A percentile compares a stretch with the other conserved stretches of the same genome.
phyloP scores from a whole-genome alignment of 2,888 invertebrate species.

The Spodoptera littoralis region DNA sequence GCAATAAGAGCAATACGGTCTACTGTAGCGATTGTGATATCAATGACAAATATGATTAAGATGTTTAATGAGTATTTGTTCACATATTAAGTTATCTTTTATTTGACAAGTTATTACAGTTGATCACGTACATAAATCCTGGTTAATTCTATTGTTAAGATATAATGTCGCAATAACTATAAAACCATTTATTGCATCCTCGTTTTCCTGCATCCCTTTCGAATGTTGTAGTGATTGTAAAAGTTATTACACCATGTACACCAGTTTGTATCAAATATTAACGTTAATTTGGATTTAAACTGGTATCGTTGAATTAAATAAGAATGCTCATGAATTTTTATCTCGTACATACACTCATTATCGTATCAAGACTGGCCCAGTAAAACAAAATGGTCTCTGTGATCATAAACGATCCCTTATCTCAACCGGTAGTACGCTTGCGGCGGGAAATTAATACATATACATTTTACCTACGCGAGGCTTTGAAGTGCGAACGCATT shows the following conservation, averaged over 20 bases:
- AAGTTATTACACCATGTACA: slow-evolving; percentile 1
- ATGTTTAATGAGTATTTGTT: slow-evolving; percentile 27
- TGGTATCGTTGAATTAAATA: slow-evolving; percentile 12
- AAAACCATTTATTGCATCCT: slow-evolving; percentile 5
- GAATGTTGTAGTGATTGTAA: slow-evolving; percentile 1
- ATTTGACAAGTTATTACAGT: slow-evolving; percentile 27
- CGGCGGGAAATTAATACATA: slow-evolving; percentile 10
- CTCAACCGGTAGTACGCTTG: slow-evolving; percentile 19
- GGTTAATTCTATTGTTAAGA: slow-evolving; percentile 1
- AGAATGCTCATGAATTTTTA: slow-evolving; percentile 16
- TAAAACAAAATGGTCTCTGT: slow-evolving; percentile 22
- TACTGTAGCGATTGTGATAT: slow-evolving; percentile 38
- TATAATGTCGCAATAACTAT: not conserved
- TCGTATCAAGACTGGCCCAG: slow-evolving; percentile 8
- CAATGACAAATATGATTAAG: slow-evolving; percentile 43
- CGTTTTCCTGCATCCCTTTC: not conserved
- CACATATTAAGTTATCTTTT: slow-evolving; percentile 31
- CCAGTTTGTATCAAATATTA: not conserved
- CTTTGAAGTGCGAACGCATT: slow-evolving; percentile 48
- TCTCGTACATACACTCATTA: slow-evolving; percentile 5
- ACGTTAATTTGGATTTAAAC: slow-evolving; percentile 4
- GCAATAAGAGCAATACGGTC: slow-evolving; percentile 43
- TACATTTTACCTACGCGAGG: not conserved
- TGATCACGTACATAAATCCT: slow-evolving; percentile 26
- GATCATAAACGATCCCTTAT: slow-evolving; percentile 21